A percentile compares a stretch with the other conserved stretches of the same genome.
These are phyloP conservation scores for Macroglossus sobrinus DNA, from an alignment of 2,113 vertebrate species.

Conservation along the genomic window DNA sequence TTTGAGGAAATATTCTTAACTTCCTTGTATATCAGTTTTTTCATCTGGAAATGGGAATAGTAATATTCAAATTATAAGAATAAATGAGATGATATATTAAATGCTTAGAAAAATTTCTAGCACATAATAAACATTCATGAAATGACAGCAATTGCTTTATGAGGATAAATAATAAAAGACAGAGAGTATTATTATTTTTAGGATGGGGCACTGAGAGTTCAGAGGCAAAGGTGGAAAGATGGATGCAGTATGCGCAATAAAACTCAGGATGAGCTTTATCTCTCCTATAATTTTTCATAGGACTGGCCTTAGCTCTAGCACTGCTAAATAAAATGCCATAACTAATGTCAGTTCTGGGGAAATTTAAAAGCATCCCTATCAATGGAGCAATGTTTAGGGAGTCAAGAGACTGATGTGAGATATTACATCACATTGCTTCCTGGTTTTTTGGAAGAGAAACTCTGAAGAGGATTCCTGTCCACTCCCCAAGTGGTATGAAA, in stretches of 20 bases:
- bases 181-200: neutral
- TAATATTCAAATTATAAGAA: neutral
- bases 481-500: neutral
- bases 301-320: neutral
- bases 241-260: neutral
- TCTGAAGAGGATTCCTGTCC: neutral
- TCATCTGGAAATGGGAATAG: neutral
- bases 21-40: neutral
- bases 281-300: neutral
- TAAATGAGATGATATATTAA: neutral
- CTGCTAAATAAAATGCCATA: neutral
- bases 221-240: neutral
- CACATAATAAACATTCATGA: neutral
- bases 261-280: neutral
- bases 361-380: neutral
- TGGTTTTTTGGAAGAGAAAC: neutral
- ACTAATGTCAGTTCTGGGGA: neutral
- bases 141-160: neutral
- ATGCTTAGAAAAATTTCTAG: slow-evolving; percentile 1
- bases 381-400: neutral
- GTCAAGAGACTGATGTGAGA: neutral
- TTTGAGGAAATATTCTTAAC: neutral
- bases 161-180: neutral
- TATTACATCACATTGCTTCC: neutral
- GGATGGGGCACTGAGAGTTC: neutral